Evolutionary conservation across 2,888 invertebrate genomes (phyloP).

Genomic region (Drosophila diplacantha): DNA sequence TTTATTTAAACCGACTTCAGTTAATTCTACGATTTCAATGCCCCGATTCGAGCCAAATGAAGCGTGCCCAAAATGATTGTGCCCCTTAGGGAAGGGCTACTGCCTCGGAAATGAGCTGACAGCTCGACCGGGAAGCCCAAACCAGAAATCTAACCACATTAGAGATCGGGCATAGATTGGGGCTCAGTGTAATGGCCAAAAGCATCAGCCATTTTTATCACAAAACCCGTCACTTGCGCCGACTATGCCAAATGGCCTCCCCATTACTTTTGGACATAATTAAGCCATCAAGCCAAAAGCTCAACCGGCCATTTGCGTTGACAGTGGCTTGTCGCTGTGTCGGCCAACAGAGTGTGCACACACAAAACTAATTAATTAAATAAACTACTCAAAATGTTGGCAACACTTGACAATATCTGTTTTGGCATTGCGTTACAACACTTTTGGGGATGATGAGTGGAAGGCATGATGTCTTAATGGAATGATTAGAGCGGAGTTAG

Average conservation of each 20-base stretch:
- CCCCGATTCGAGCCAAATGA: slow-evolving; percentile 52
- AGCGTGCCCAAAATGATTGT: slow-evolving; percentile 56
- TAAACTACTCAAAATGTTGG: slow-evolving; percentile 29
- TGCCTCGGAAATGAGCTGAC: slow-evolving; percentile 60
- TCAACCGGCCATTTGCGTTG: slow-evolving; percentile 67
- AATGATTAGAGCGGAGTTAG: slow-evolving; percentile 10
- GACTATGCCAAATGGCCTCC: slow-evolving; percentile 50
- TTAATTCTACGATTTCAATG: slow-evolving; percentile 19
- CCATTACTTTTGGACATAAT: slow-evolving; percentile 70
- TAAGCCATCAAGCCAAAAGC: slow-evolving; percentile 65
- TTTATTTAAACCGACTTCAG: slow-evolving; percentile 49
- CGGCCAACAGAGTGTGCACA: slow-evolving; percentile 10
- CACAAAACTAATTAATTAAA: slow-evolving; percentile 35
- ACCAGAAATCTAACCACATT: slow-evolving; percentile 23
- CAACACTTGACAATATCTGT: slow-evolving; percentile 14
- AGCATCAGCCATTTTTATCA: slow-evolving; percentile 44
- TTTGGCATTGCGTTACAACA: slow-evolving; percentile 20
- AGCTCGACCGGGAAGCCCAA: slow-evolving; percentile 35
- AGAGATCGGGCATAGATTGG: slow-evolving; percentile 24
- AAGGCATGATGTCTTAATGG: slow-evolving; percentile 6
- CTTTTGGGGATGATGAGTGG: slow-evolving; percentile 15
- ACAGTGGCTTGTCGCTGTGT: slow-evolving; percentile 58
- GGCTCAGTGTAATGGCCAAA: slow-evolving; percentile 42
- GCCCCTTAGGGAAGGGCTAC: slow-evolving; percentile 44
- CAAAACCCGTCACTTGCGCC: slow-evolving; percentile 53